Evolutionary conservation across 1,140 invertebrate species (phyloP).

Genomic region (Monomorium pharaonis): DNA sequence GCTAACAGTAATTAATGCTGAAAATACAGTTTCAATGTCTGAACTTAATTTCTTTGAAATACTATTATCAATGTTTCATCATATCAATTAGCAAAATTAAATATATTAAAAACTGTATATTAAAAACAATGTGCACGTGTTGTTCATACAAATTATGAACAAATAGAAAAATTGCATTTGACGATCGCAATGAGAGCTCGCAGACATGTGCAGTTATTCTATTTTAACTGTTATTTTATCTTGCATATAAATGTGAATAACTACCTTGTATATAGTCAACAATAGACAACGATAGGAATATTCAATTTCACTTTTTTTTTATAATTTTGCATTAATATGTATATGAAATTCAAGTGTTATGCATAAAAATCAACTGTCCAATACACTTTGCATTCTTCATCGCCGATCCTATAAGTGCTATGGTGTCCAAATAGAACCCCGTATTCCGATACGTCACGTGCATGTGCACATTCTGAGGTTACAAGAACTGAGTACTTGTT

Average conservation of each 20-base stretch:
- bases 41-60: background rate
- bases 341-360: background rate
- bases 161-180: background rate
- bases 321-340: background rate
- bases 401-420: background rate
- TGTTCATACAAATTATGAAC: background rate
- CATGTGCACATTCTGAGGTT: conserved; percentile 34
- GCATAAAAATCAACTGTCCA: background rate
- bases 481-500: conserved; percentile 55
- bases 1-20: background rate
- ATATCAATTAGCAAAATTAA: conserved; percentile 13
- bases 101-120: background rate
- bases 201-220: background rate
- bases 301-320: background rate
- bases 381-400: background rate
- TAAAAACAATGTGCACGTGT: background rate
- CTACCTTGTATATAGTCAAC: background rate
- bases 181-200: background rate
- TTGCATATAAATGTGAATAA: background rate
- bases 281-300: background rate
- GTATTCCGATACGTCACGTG: conserved; percentile 2
- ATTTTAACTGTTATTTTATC: background rate
- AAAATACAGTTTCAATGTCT: background rate
- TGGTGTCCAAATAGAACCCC: background rate
- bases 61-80: background rate